These are phyloP conservation scores for Platyscapa corneri DNA, from an alignment of 1,140 invertebrate species.

Conservation along the genomic window DNA sequence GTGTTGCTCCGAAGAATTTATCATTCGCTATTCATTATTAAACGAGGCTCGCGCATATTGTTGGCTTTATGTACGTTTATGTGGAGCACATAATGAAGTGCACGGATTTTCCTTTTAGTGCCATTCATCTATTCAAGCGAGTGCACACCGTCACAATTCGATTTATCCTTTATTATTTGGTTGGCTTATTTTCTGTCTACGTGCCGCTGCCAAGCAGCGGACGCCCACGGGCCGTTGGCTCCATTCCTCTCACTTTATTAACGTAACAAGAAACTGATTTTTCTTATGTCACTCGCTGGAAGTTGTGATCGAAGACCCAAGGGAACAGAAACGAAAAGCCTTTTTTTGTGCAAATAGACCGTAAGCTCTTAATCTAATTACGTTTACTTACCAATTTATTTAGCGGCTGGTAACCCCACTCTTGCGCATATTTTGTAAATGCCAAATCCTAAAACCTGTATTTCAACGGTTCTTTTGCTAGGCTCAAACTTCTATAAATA, in stretches of 20 bases:
- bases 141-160: conserved; percentile 13
- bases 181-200: conserved; percentile 29
- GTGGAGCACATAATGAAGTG: conserved; percentile 39
- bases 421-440: too few species aligned
- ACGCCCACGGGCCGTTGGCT: conserved; percentile 18
- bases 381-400: neutral
- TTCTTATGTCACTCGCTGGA: neutral
- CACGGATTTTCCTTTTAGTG: conserved; percentile 43
- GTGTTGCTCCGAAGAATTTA: conserved; percentile 37
- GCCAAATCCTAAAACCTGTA: too few species aligned
- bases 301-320: neutral
- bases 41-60: neutral
- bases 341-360: neutral
- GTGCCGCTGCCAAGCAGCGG: neutral
- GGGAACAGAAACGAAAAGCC: too few species aligned
- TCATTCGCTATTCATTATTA: conserved; percentile 46
- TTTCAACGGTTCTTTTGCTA: neutral
- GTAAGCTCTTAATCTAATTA: neutral
- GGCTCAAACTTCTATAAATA: neutral
- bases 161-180: conserved; percentile 38
- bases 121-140: conserved; percentile 34
- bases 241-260: conserved; percentile 9
- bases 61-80: neutral
- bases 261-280: neutral
- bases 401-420: neutral